These are phyloP conservation scores for Irena cyanogastra DNA, from an alignment of 2,113 vertebrate species.

Conservation along the genomic window DNA sequence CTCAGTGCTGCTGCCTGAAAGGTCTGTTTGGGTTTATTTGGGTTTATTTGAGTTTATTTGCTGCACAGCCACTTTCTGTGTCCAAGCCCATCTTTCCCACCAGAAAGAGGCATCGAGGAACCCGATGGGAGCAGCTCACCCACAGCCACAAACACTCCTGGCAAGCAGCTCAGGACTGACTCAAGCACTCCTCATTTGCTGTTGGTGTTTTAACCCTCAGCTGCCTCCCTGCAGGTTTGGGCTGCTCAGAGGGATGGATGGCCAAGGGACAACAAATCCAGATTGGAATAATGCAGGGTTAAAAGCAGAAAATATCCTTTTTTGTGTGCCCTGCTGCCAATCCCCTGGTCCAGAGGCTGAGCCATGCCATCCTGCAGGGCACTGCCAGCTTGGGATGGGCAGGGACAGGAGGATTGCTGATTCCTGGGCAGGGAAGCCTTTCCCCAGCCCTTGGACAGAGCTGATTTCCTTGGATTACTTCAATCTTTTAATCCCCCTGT, in stretches of 20 bases:
- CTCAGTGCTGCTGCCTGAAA: background rate
- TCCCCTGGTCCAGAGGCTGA: background rate
- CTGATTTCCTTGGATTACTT: constrained; percentile 11
- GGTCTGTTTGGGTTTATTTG: background rate
- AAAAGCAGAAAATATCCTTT: background rate
- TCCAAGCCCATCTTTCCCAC: background rate
- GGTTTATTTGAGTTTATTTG: background rate
- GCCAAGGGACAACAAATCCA: background rate
- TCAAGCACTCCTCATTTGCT: background rate
- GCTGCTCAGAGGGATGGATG: background rate
- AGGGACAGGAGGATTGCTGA: background rate
- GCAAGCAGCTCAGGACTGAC: background rate
- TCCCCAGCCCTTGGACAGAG: background rate
- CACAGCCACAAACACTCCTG: background rate
- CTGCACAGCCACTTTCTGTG: background rate
- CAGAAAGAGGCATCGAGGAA: background rate
- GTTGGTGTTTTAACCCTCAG: constrained; percentile 41
- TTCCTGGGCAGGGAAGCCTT: background rate
- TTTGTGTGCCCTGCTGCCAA: background rate
- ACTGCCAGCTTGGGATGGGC: background rate
- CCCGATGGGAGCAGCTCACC: background rate
- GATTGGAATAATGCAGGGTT: background rate
- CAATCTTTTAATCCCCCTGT: constrained; percentile 36
- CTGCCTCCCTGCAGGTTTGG: background rate
- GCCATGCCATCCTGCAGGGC: background rate